Evolutionary conservation across 2,888 invertebrate genomes (phyloP).

Genomic region (Tridacna gigas): DNA sequence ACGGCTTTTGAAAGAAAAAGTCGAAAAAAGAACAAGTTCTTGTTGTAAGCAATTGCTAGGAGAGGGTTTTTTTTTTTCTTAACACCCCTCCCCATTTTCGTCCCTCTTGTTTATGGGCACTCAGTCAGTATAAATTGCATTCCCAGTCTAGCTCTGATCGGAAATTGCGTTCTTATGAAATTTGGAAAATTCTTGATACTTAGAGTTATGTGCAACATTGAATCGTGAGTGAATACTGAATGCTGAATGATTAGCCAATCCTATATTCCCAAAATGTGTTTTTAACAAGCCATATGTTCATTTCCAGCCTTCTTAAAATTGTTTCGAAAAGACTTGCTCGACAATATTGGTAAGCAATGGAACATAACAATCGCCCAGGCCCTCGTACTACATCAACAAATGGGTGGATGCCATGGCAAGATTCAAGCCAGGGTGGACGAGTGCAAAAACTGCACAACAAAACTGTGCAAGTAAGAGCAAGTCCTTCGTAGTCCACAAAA

Average conservation of each 20-base stretch:
- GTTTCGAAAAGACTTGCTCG: slow-evolving; percentile 18
- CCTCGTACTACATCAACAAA: slow-evolving; percentile 28
- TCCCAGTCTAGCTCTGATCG: no score
- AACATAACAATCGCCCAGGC: slow-evolving; percentile 35
- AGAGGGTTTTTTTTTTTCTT: no score
- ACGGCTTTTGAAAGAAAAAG: no score
- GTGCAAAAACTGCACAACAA: slow-evolving; percentile 30
- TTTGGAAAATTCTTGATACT: no score
- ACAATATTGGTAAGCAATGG: slow-evolving; percentile 30
- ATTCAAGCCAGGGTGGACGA: slow-evolving; percentile 21
- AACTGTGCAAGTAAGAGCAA: slow-evolving; percentile 26
- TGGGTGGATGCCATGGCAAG: slow-evolving; percentile 25
- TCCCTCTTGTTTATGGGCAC: no score
- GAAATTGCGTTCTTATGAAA: no score
- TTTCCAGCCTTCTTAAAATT: slow-evolving; percentile 28
- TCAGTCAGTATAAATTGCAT: no score
- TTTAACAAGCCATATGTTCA: not conserved
- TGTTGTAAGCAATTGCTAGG: no score
- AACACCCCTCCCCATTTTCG: no score
- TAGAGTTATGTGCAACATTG: not conserved
- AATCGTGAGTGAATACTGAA: not conserved
- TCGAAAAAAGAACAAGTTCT: no score
- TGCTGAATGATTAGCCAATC: no score
- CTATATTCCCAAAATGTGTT: not conserved
- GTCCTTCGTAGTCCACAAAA: no score